Conservation (phyloP, 2,888 invertebrate species). For the Watsonalla cultraria region DNA sequence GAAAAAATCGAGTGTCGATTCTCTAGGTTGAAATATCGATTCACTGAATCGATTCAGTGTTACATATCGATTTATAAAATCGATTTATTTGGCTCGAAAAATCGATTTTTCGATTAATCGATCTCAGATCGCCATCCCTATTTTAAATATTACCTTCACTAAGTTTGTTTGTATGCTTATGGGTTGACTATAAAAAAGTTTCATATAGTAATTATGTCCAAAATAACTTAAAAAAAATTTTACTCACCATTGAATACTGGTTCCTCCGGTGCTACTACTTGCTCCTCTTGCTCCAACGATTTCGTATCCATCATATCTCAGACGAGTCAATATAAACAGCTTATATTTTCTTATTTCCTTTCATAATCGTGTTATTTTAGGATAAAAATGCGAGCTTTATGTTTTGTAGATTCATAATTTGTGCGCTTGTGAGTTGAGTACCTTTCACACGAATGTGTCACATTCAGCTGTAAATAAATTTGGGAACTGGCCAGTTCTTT, state of each 20-base stretch:
- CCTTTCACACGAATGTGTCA: conserved; percentile 23
- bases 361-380: conserved; percentile 30
- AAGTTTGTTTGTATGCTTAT: no score
- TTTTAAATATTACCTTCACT: no score
- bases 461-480: conserved; percentile 57
- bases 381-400: conserved; percentile 32
- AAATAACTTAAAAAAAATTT: background rate
- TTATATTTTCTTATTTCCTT: background rate
- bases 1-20: no score
- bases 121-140: no score
- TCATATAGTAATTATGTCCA: no score
- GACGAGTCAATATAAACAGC: background rate
- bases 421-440: conserved; percentile 17
- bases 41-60: no score
- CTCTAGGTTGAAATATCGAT: no score
- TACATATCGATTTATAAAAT: no score
- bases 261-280: conserved; percentile 13
- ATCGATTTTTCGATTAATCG: no score
- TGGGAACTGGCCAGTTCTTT: conserved; percentile 64
- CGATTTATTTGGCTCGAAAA: no score
- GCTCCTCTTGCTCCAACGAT: conserved; percentile 15
- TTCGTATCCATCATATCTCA: conserved; percentile 15
- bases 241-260: conserved; percentile 46
- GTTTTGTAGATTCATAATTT: conserved; percentile 48
- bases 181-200: no score